These are phyloP conservation scores for Zaprionus vittiger DNA, from an alignment of 1,140 invertebrate species.

Conservation along the genomic window DNA sequence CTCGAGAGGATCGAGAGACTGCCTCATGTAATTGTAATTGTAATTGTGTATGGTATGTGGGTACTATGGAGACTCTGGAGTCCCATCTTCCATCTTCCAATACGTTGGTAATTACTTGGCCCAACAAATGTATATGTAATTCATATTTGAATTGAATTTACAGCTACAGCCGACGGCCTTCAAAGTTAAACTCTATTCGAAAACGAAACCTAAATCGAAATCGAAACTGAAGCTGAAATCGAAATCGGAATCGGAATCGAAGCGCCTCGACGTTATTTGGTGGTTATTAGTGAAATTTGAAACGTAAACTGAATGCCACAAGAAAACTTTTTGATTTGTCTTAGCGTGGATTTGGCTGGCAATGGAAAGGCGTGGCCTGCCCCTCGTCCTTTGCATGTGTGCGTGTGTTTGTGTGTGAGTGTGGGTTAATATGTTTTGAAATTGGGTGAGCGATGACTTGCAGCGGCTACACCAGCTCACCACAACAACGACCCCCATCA, in stretches of 20 bases:
- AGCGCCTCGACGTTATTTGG: conserved; percentile 11
- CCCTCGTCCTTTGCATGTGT: conserved; percentile 19
- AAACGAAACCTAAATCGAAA: conserved; percentile 45
- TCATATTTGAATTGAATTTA: conserved; percentile 59
- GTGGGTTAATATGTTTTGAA: conserved; percentile 68
- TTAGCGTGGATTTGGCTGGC: conserved; percentile 65
- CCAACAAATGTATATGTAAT: conserved; percentile 75
- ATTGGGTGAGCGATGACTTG: conserved; percentile 80
- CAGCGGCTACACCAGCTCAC: conserved; percentile 30
- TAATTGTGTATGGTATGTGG: conserved; percentile 10
- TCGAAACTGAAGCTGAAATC: conserved; percentile 20
- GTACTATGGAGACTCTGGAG: background rate
- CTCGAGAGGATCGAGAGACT: background rate
- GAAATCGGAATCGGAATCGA: conserved; percentile 32
- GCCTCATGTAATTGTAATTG: conserved; percentile 18
- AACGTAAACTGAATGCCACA: conserved; percentile 68
- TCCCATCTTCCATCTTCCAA: conserved; percentile 39
- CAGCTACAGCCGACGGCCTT: conserved; percentile 48
- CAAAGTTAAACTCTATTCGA: conserved; percentile 25
- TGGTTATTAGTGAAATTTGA: conserved; percentile 72
- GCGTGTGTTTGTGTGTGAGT: conserved; percentile 26
- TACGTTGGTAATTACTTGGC: conserved; percentile 59
- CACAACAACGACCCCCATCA: conserved; percentile 28
- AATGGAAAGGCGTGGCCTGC: conserved; percentile 41
- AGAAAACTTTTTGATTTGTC: conserved; percentile 60